These are phyloP conservation scores for Drosophila maculinotata DNA, from an alignment of 2,888 invertebrate species.

Conservation along the genomic window DNA sequence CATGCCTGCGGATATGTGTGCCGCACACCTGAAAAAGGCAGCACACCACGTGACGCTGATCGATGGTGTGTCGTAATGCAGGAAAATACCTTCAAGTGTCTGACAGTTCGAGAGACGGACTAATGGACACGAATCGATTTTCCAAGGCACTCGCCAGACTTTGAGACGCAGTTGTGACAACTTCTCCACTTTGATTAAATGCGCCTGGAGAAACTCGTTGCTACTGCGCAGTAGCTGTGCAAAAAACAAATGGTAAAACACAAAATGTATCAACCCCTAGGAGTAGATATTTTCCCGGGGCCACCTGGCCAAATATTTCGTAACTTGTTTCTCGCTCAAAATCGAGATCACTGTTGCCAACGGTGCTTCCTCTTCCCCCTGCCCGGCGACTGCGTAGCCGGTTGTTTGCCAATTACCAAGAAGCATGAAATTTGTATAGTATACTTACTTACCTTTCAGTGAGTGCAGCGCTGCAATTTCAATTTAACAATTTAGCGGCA, in stretches of 20 bases:
- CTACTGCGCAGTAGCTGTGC: constrained; percentile 61
- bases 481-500: constrained; percentile 73
- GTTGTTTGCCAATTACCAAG: constrained; percentile 72
- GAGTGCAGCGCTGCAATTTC: constrained; percentile 45
- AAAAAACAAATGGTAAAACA: constrained; percentile 7
- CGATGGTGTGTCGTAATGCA: constrained; percentile 50
- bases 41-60: constrained; percentile 59
- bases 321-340: constrained; percentile 55
- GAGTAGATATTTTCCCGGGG: constrained; percentile 6
- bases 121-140: constrained; percentile 36
- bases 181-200: constrained; percentile 44
- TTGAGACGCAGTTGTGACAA: constrained; percentile 57
- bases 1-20: constrained; percentile 20
- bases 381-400: constrained; percentile 7
- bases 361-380: constrained; percentile 26
- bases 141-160: constrained; percentile 32
- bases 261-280: constrained; percentile 52
- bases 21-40: constrained; percentile 56
- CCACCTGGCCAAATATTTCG: constrained; percentile 60
- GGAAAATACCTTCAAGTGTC: constrained; percentile 30
- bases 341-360: constrained; percentile 58
- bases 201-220: constrained; percentile 53
- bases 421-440: constrained; percentile 69
- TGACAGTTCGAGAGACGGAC: constrained; percentile 13
- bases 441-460: constrained; percentile 16